Conservation (phyloP, 1,140 invertebrate species). For the Diorhabda carinulata region DNA sequence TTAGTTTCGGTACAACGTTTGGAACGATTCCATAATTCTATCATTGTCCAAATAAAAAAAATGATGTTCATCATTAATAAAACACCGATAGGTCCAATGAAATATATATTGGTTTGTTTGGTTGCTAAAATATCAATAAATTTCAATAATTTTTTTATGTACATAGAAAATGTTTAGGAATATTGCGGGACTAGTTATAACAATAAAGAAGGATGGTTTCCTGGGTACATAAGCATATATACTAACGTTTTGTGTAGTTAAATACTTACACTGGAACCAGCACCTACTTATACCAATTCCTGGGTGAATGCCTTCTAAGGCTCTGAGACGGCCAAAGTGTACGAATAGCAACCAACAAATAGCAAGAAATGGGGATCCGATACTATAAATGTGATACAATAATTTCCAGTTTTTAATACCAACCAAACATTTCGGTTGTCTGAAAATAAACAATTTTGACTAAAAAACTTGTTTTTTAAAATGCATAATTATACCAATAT, state of each 20-base stretch:
- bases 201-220: too few species aligned
- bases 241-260: background rate
- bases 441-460: background rate
- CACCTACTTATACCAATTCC: conserved; percentile 8
- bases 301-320: conserved; percentile 7
- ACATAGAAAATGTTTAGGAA: background rate
- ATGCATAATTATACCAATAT: too few species aligned
- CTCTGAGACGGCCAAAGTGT: background rate
- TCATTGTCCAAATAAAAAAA: conserved; percentile 56
- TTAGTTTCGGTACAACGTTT: conserved; percentile 49
- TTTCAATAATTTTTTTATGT: background rate
- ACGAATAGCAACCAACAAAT: background rate
- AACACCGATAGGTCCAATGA: conserved; percentile 60
- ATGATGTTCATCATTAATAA: conserved; percentile 55
- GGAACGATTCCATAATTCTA: conserved; percentile 53
- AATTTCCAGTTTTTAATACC: conserved; percentile 4
- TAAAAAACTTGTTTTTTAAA: too few species aligned
- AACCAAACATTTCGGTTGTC: background rate
- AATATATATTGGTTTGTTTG: conserved; percentile 57
- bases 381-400: conserved; percentile 9
- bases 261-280: conserved; percentile 13
- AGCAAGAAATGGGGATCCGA: background rate
- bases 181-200: too few species aligned
- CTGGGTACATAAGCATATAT: too few species aligned
- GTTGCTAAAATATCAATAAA: conserved; percentile 47